Base-by-base conservation (phyloP, 1,140 invertebrate genomes). In the Macrobrachium nipponense region DNA sequence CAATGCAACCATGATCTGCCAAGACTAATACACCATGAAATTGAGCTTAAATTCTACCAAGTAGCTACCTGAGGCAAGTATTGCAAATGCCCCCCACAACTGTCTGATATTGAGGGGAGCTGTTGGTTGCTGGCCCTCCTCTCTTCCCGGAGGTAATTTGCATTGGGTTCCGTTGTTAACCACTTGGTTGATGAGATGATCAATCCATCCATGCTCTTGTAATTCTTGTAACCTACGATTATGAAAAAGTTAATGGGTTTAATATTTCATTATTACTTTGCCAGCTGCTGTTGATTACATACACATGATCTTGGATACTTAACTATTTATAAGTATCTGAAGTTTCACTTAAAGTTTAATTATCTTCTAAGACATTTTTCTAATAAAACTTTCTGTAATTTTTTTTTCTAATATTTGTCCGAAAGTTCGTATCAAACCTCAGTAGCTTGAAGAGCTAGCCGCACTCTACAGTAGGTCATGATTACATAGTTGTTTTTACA, bases 11-110 rank as follows among this genome's bases (percentile, higher is more conserved):
- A 51, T 51, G 51, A 51, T 51, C 12, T 51, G 8, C 8, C 51
- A 51, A 51, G 12, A 51, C 8, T 51, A 51, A 51, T 51, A 10
- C 12, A 51, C 51, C 51, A 12, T 12, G 12, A 51, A 51, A 51
- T 51, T 10, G 12, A 51, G 8, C 51, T 12, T 51, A 51, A 51
- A 8, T 51, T 51, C 51, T 36, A 62, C 20, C 5, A 20, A 60
- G 10, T 43, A 83, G 72, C 81, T 76, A 83, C 81, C 81, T 76
- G 59, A 18, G n/a, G 64, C 83, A 75, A 85, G 51, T 12, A 85
- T 85, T 10, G 83, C 83, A 58, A 85, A 85, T n/a, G 73, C 27
- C 0, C 83, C 83, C 83, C 83, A 85, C 83, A 85, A 68, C 58
- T 85, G 83, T n/a, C 10, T 58, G 15, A 85, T 43, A 23, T 44